These are phyloP conservation scores for Lepus americanus DNA, from an alignment of 2,113 vertebrate genomes.

Conservation along the genomic window DNA sequence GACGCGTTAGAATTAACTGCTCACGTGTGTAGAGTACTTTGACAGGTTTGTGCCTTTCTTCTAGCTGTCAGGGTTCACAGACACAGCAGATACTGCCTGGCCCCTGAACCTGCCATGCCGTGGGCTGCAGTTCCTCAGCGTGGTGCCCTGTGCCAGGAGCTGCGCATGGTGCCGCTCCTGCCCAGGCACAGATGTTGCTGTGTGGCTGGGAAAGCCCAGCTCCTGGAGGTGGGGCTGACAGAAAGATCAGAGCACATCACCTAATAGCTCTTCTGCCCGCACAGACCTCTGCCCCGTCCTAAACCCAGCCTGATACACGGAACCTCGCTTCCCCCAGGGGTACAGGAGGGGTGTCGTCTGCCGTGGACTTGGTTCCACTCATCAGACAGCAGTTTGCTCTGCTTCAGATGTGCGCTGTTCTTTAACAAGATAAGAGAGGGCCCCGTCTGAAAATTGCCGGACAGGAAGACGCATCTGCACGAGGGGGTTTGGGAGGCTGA, in stretches of 20 bases:
- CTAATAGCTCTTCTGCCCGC: no score
- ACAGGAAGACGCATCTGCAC: neutral
- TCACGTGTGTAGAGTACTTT: neutral
- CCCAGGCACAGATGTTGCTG: no score
- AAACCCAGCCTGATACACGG: accelerated
- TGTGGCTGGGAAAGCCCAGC: no score
- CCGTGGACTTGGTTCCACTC: neutral
- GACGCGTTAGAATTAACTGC: neutral
- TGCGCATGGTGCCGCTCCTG: neutral
- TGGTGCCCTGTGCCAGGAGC: neutral
- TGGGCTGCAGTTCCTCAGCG: neutral
- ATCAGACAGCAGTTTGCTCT: no score
- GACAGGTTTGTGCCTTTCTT: no score
- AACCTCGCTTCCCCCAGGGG: no score
- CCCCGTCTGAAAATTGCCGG: accelerated
- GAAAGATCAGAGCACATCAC: no score
- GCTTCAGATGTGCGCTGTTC: no score
- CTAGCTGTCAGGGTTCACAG: neutral
- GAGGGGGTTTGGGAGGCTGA: accelerated
- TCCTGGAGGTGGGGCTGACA: no score
- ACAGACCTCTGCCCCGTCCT: no score
- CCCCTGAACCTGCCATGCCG: neutral
- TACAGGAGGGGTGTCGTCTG: accelerated
- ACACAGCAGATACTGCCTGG: no score
- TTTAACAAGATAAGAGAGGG: neutral